Conservation (phyloP, 2,888 invertebrate species). For the Hypolimnas misippus region DNA sequence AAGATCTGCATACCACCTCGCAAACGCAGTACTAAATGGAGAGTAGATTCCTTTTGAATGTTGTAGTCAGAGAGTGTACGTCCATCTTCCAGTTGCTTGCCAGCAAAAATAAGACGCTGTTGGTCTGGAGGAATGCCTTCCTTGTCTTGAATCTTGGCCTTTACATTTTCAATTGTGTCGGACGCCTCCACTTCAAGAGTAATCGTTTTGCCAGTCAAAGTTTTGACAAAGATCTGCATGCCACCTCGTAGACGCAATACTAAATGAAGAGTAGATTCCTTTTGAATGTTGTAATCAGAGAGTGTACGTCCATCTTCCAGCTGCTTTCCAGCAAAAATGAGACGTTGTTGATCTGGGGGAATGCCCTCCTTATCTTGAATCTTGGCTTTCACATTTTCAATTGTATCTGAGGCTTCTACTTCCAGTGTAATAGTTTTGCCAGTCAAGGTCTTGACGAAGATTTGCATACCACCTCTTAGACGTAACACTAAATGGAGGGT, state of each 20-base stretch:
- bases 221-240: conserved; percentile 60
- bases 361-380: conserved; percentile 50
- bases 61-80: conserved; percentile 53
- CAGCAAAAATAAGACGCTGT: conserved; percentile 52
- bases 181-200: conserved; percentile 79
- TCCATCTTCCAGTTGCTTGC: conserved; percentile 54
- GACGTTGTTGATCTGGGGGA: conserved; percentile 53
- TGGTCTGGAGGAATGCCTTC: conserved; percentile 54
- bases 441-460: conserved; percentile 53
- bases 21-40: conserved; percentile 51
- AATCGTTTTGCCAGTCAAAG: conserved; percentile 53
- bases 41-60: conserved; percentile 56
- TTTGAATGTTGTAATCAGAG: conserved; percentile 61
- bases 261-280: conserved; percentile 57
- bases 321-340: conserved; percentile 55
- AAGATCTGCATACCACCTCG: conserved; percentile 50
- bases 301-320: conserved; percentile 58
- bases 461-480: conserved; percentile 51
- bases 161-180: conserved; percentile 49
- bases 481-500: conserved; percentile 30
- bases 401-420: conserved; percentile 49
- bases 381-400: conserved; percentile 46
- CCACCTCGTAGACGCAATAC: conserved; percentile 54
- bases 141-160: conserved; percentile 39
- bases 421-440: conserved; percentile 41